Evolutionary conservation across 2,888 invertebrate species (phyloP), one percentile per base, ranked within the genome.

Genomic region (Campopleginae sp.): DNA sequence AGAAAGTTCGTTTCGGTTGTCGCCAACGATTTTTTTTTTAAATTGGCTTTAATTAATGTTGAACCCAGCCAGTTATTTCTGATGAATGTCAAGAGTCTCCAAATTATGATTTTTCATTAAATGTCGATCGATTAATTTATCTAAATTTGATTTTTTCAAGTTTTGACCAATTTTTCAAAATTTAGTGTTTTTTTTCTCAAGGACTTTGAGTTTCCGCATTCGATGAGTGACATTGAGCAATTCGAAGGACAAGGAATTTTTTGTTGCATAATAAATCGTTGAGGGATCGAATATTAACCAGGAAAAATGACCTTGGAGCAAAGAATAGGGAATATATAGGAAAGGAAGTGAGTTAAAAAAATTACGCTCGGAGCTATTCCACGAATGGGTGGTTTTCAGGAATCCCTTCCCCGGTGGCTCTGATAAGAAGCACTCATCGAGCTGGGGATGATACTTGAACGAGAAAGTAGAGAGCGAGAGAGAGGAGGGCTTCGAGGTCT

Each of bases 361-460:
- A 42, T 66, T 42, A 66, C 42, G 65, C 65, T 23, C 12, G 19
- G 42, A 66, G 65, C 19, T 66, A 19, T 61, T 61, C 61, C 31
- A 33, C 31, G 31, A 33, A 12, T 51, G 19, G 65, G 42, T 14
- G 42, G n/a, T 42, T 66, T 42, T 42, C 2, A 23, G 65, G 65
- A 19, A 38, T 42, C 2, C 65, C 38, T 42, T 65, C 38, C 65
- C 38, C 65, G 38, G 42, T 19, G 42, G 19, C 7, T 31, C 48
- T 51, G 65, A 66, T 42, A 66, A 42, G 65, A 66, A 66, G 42
- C 42, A 19, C 65, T 66, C 65, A 23, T 38, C 42, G 42, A 42
- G 42, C 23, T 19, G 19, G 38, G 65, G 42, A 66, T 42, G 65
- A 66, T 42, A 42, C 65, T 66, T 42, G 42, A 42, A 42, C 42